phyloP scores from a whole-genome alignment of 2,113 vertebrate species.

The Dromaius novaehollandiae region DNA sequence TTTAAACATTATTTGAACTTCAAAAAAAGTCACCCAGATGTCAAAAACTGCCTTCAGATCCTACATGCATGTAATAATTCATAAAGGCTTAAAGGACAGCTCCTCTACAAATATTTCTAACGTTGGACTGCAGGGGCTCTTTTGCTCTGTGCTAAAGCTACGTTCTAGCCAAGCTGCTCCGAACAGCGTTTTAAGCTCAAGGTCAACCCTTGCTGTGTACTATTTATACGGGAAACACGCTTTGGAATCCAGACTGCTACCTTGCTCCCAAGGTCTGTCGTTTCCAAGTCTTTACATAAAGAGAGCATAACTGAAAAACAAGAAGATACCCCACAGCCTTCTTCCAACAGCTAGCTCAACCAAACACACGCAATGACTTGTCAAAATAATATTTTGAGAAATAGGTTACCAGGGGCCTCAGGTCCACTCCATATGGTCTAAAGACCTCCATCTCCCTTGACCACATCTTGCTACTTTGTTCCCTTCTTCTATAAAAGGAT shows the following conservation, averaged over 20 bases:
- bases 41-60: background rate
- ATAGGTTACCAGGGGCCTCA: constrained; percentile 38
- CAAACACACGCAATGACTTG: constrained; percentile 30
- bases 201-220: constrained; percentile 16
- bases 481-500: background rate
- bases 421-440: constrained; percentile 22
- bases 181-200: constrained; percentile 11
- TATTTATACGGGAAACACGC: constrained; percentile 12
- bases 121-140: background rate
- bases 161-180: background rate
- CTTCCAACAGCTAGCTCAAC: constrained; percentile 1
- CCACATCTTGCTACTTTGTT: background rate
- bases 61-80: fast-evolving
- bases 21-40: background rate
- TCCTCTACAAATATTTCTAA: background rate
- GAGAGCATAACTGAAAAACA: constrained; percentile 22
- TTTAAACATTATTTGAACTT: background rate
- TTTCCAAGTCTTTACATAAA: constrained; percentile 4
- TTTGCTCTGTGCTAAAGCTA: constrained; percentile 2
- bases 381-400: constrained; percentile 51
- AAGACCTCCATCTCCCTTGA: constrained; percentile 18
- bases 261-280: constrained; percentile 31
- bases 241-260: constrained; percentile 29
- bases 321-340: constrained; percentile 19
- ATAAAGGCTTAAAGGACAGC: background rate